These are phyloP conservation scores for Drosophila equinoxialis DNA, from an alignment of 1,140 invertebrate species.

Conservation along the genomic window DNA sequence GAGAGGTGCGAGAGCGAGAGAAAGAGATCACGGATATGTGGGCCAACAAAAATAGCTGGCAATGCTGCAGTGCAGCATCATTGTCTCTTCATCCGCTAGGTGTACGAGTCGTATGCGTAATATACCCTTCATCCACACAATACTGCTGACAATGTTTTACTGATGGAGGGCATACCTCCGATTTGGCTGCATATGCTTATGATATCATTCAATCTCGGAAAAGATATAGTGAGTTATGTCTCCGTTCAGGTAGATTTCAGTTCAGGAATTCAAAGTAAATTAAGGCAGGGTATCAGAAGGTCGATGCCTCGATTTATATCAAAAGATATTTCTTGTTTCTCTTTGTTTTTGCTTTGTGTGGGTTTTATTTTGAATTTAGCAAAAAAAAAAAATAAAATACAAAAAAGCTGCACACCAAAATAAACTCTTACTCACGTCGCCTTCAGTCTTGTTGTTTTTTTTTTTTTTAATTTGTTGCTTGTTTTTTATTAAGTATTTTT, in stretches of 20 bases:
- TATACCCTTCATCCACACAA: neutral
- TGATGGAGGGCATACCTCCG: neutral
- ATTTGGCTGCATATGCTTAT: too few relatives aligned
- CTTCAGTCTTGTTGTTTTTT: constrained; percentile 43
- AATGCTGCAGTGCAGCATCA: constrained; percentile 37
- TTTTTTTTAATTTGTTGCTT: neutral
- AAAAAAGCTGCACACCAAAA: constrained; percentile 62
- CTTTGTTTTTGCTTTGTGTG: constrained; percentile 33
- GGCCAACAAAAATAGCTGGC: constrained; percentile 70
- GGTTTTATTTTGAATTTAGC: constrained; percentile 79
- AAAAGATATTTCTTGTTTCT: neutral
- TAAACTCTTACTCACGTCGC: constrained; percentile 77
- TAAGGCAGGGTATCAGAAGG: neutral
- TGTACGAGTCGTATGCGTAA: neutral
- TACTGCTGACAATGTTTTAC: neutral
- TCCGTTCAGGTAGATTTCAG: neutral
- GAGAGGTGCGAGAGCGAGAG: neutral
- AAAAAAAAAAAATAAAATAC: constrained; percentile 49
- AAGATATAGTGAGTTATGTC: neutral
- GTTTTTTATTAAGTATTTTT: constrained; percentile 70
- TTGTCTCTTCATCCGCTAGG: constrained; percentile 1
- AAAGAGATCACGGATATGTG: constrained; percentile 48
- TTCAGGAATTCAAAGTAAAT: neutral
- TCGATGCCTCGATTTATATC: neutral
- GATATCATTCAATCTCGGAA: neutral